A percentile compares a stretch with the other conserved stretches of the same genome.
These are phyloP conservation scores for Sclerodermus sp. DNA, from an alignment of 2,888 invertebrate species.

Conservation along the genomic window DNA sequence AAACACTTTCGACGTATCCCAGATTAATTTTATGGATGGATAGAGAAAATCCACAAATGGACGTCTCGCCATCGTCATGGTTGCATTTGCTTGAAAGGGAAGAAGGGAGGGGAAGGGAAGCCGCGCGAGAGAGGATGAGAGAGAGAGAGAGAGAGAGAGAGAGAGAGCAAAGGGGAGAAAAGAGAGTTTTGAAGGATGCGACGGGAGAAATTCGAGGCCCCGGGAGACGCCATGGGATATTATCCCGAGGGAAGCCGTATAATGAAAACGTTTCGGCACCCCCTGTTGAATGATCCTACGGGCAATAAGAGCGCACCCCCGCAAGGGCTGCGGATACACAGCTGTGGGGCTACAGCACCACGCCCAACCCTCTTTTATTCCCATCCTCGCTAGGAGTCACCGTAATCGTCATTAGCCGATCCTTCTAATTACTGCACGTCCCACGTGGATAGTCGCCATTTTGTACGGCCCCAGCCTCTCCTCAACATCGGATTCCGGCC, in stretches of 20 bases:
- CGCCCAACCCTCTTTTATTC: conserved; percentile 23
- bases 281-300: conserved; percentile 44
- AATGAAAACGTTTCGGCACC: conserved; percentile 56
- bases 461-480: too few species aligned
- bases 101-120: too few species aligned
- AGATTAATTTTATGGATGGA: too few species aligned
- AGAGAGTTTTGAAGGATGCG: conserved; percentile 27
- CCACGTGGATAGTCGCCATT: too few species aligned
- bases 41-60: too few species aligned
- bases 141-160: background rate
- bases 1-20: too few species aligned
- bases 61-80: too few species aligned
- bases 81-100: too few species aligned
- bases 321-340: background rate
- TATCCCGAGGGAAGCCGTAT: conserved; percentile 52
- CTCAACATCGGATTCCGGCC: too few species aligned
- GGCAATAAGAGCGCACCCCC: conserved; percentile 29
- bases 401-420: conserved; percentile 36
- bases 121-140: too few species aligned
- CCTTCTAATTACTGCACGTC: conserved; percentile 38
- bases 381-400: conserved; percentile 11
- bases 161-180: background rate
- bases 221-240: conserved; percentile 44
- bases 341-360: conserved; percentile 1
- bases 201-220: conserved; percentile 46